These are phyloP conservation scores for Condylostylus longicornis DNA, from an alignment of 1,140 invertebrate genomes.

Conservation along the genomic window DNA sequence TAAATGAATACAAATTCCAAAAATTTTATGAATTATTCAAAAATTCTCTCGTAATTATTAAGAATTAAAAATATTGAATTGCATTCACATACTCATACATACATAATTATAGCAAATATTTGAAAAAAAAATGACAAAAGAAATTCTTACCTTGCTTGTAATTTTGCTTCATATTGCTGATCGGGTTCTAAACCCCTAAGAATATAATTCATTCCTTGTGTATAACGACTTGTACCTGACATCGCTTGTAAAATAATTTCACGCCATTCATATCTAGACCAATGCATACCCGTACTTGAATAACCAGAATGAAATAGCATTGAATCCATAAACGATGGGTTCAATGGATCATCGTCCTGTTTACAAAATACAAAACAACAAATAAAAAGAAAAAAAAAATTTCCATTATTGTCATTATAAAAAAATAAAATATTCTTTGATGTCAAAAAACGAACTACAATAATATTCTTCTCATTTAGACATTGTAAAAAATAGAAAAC, in stretches of 20 bases:
- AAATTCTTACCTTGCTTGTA: slow-evolving; percentile 28
- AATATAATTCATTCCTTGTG: slow-evolving; percentile 36
- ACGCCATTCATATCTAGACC: slow-evolving; percentile 32
- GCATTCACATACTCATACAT: neutral
- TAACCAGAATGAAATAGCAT: slow-evolving; percentile 16
- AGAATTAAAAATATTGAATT: neutral
- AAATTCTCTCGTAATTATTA: neutral
- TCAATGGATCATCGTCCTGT: neutral
- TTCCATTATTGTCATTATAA: slow-evolving; percentile 1
- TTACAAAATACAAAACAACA: neutral
- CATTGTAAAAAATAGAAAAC: no score
- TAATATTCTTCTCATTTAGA: no score
- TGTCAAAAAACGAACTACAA: no score
- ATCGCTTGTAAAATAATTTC: slow-evolving; percentile 36
- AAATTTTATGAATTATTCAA: neutral
- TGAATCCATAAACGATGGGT: no score
- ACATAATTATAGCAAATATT: neutral
- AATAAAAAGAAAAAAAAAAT: neutral
- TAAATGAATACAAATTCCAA: neutral
- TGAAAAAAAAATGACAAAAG: neutral
- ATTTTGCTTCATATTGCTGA: slow-evolving; percentile 37
- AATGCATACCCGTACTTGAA: slow-evolving; percentile 2
- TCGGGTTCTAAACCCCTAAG: slow-evolving; percentile 34
- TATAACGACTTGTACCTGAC: slow-evolving; percentile 16
- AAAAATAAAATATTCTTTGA: no score